Percentiles rank a stretch among this genome's conserved stretches.
These are phyloP conservation scores for Balearica regulorum DNA, from an alignment of 2,797 vertebrate species.

Conservation along the genomic window DNA sequence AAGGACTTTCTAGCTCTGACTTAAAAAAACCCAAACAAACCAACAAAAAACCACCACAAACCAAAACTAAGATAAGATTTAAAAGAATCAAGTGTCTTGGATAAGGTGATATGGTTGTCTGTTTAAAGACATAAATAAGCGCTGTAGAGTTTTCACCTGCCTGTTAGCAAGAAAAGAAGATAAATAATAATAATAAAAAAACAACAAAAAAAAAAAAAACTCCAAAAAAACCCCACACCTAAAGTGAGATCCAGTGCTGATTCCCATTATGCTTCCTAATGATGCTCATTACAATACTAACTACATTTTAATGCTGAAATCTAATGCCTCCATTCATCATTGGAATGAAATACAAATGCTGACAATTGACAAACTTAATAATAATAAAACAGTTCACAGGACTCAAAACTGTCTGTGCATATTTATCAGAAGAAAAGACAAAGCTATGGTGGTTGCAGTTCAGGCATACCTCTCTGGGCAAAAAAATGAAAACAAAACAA, in stretches of 20 bases:
- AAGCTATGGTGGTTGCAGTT: background rate
- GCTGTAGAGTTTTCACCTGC: background rate
- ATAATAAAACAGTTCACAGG: slow-evolving; percentile 41
- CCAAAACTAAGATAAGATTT: background rate
- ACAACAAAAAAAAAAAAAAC: too few species aligned
- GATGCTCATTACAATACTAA: slow-evolving; percentile 72
- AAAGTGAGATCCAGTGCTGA: slow-evolving; percentile 47
- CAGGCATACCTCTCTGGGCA: background rate
- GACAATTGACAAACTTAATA: slow-evolving; percentile 59
- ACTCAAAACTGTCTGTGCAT: slow-evolving; percentile 22
- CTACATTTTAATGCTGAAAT: slow-evolving; percentile 73
- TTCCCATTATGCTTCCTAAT: slow-evolving; percentile 64
- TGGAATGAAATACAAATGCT: slow-evolving; percentile 57
- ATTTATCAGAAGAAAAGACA: slow-evolving; percentile 15
- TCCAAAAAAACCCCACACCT: background rate
- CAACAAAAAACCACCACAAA: too few species aligned
- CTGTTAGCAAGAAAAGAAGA: background rate
- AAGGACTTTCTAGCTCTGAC: background rate
- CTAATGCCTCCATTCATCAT: slow-evolving; percentile 70
- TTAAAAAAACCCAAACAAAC: background rate
- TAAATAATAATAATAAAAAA: slow-evolving; percentile 27
- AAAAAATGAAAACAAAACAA: background rate
- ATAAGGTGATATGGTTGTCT: background rate
- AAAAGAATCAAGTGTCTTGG: background rate
- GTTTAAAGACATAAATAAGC: background rate